These are phyloP conservation scores for Limnothrissa miodon DNA, from an alignment of 2,113 vertebrate species.

Conservation along the genomic window DNA sequence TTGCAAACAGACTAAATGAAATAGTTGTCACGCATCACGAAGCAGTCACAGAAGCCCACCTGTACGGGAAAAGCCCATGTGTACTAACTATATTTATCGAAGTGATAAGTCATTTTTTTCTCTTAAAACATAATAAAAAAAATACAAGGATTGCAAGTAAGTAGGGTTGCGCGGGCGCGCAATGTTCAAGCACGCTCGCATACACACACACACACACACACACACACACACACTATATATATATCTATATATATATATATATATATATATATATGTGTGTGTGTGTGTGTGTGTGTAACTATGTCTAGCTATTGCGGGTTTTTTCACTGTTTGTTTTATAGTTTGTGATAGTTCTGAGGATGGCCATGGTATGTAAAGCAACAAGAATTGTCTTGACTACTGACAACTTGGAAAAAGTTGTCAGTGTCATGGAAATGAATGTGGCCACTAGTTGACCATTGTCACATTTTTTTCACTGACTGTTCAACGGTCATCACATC, in stretches of 20 bases:
- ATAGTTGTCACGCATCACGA: constrained; percentile 43
- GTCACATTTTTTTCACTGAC: constrained; percentile 31
- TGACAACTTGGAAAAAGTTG: background rate
- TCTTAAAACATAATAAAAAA: no score
- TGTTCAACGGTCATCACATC: constrained; percentile 41
- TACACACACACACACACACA: no score
- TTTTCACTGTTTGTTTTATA: background rate
- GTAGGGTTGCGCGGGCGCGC: no score
- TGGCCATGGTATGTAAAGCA: background rate
- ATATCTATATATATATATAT: no score
- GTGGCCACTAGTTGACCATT: background rate
- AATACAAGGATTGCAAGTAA: no score
- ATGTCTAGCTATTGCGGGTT: no score
- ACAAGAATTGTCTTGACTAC: background rate
- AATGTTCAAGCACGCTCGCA: no score
- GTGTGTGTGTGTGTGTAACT: no score
- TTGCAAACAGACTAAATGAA: constrained; percentile 43
- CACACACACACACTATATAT: no score
- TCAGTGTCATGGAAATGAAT: background rate
- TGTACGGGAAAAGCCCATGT: background rate
- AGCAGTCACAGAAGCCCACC: constrained; percentile 21
- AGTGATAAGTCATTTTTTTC: no score
- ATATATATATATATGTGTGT: no score
- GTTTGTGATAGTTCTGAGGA: background rate
- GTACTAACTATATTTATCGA: background rate